Evolutionary conservation across 2,888 invertebrate genomes (phyloP), one percentile per base, ranked within the genome.

Genomic region (Omphaloscelis lunosa): DNA sequence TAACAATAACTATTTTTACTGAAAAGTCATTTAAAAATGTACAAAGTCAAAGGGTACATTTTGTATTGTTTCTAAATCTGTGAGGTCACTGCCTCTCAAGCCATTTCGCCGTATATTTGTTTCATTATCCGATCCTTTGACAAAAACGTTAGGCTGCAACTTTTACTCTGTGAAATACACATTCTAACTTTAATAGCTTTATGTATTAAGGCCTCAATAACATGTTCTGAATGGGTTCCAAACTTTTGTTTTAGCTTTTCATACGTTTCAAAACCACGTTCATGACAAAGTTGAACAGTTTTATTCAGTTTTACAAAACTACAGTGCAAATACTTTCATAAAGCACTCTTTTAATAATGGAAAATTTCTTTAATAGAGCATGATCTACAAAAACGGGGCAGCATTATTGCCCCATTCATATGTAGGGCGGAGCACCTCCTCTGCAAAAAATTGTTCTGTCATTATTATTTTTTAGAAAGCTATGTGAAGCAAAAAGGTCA

Each of bases 231-330:
- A 82, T 69, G 62, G 20, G 27, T 20, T 39, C 9, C 65, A 68
- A 84, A 86, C 82, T 86, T 87, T 82, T 81, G 72, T 69, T 86
- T 66, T 39, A 77, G 69, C 67, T 72, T 76, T 86, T 75, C 72
- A 80, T 75, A 63, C 62, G 15, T 83, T 86, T 67, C 39, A 76
- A 66, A 75, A 69, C 69, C 65, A 45, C 27, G 59, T 69, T 66
- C 56, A 73, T 59, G 56, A 41, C 48, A 72, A 72, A 86, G 79
- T 86, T 83, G 39, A 39, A n/a, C 34, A 23, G 56, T 68, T 83
- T 51, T 48, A 51, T 82, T 51, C 41, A 67, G 11, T 56, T 41
- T 78, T 69, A 65, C 59, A 53, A 58, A 59, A 65, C 27, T 77
- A 45, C 12, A 15, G 23, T 15, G 27, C 27, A 58, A 45, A 58